Conservation (phyloP, 2,888 invertebrate species). For the Pegoplata infirma region DNA sequence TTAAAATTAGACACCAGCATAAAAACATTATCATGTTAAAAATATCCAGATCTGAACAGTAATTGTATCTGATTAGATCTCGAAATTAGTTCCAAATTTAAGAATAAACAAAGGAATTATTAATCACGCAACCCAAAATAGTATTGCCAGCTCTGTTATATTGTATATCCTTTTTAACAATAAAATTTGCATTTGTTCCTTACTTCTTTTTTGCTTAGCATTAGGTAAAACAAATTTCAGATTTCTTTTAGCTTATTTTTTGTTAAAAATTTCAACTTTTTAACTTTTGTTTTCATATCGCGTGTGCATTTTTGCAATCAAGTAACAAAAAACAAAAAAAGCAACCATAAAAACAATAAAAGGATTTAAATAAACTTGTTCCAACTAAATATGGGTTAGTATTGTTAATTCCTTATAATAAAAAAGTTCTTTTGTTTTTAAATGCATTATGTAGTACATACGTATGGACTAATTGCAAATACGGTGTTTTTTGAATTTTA, state of each 20-base stretch:
- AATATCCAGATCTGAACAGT: no score
- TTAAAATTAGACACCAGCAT: no score
- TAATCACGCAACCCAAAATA: no score
- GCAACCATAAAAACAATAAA: background rate
- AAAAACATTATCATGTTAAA: no score
- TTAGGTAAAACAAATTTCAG: background rate
- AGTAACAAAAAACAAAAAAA: constrained; percentile 52
- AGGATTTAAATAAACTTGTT: background rate
- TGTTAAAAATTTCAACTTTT: background rate
- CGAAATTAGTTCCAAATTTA: no score
- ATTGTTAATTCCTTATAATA: constrained; percentile 11
- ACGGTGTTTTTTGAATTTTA: background rate
- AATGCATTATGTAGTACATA: background rate
- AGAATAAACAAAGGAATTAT: no score
- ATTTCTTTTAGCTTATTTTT: background rate
- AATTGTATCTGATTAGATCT: no score
- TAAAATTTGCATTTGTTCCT: background rate
- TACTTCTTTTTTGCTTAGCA: background rate
- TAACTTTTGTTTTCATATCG: constrained; percentile 6
- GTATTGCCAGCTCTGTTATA: no score
- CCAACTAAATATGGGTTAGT: constrained; percentile 4
- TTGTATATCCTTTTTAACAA: background rate
- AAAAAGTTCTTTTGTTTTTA: background rate
- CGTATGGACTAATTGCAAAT: background rate
- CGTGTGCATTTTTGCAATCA: constrained; percentile 3